Conservation (phyloP, 2,113 vertebrate species). For the Chionis minor region DNA sequence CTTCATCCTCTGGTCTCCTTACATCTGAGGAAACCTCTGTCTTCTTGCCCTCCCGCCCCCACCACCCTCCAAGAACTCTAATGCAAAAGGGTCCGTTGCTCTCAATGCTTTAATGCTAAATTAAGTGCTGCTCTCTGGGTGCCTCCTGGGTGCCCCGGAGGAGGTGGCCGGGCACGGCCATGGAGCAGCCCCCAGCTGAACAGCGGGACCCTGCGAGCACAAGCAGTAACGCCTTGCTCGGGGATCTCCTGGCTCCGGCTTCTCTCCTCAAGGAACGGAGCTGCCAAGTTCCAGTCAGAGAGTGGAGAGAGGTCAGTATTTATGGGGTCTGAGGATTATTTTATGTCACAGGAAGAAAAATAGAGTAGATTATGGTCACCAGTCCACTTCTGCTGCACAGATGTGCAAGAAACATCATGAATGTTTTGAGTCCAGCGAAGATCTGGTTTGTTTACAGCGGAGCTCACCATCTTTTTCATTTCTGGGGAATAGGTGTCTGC, state of each 20-base stretch:
- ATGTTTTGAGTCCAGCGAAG: not conserved
- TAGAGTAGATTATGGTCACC: not conserved
- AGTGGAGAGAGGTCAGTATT: not conserved
- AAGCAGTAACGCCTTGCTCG: not conserved
- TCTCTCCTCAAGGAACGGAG: not conserved
- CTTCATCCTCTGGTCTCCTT: not conserved
- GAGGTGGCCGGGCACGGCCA: not conserved
- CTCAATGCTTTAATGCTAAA: not conserved
- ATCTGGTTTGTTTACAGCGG: not conserved
- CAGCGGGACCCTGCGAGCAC: not conserved
- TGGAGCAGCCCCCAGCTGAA: not conserved
- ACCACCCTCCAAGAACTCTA: not conserved
- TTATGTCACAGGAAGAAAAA: slow-evolving; percentile 15
- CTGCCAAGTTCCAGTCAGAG: slow-evolving; percentile 4
- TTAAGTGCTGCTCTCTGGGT: not conserved
- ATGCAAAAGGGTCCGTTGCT: not conserved
- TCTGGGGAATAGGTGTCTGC: slow-evolving; percentile 2
- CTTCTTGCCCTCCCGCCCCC: not conserved
- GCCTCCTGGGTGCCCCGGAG: not conserved
- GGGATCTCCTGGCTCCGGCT: not conserved
- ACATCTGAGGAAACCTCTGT: not conserved
- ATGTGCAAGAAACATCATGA: not conserved
- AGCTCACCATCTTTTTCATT: not conserved
- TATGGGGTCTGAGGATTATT: not conserved
- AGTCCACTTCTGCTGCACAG: not conserved